A percentile compares a stretch with the other conserved stretches of the same genome.
Conservation (phyloP, 2,888 invertebrate species). For the Apeira syringaria region DNA sequence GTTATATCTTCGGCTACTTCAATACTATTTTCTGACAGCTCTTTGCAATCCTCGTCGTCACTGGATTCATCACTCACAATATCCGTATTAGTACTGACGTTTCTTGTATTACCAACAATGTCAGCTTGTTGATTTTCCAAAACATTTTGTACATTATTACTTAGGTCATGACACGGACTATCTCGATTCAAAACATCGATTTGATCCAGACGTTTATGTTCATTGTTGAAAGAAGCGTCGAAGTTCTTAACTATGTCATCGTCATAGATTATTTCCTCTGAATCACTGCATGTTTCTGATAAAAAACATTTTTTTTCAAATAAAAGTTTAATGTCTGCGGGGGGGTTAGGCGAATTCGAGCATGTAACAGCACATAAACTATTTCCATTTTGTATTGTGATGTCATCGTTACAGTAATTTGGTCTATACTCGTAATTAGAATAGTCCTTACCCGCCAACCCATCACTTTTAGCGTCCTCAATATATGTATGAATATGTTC, state of each 20-base stretch:
- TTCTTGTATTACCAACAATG: not conserved
- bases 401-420: not conserved
- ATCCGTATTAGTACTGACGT: no score
- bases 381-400: not conserved
- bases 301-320: not conserved
- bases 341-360: not conserved
- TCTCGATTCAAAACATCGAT: slow-evolving; percentile 1
- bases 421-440: not conserved
- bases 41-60: slow-evolving; percentile 26
- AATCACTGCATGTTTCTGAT: slow-evolving; percentile 1
- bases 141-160: slow-evolving; percentile 1
- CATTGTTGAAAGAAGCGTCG: not conserved
- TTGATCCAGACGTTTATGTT: not conserved
- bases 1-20: slow-evolving; percentile 27
- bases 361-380: not conserved
- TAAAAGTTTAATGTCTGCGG: not conserved
- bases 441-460: not conserved
- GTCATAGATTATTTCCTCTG: not conserved
- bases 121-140: not conserved
- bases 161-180: not conserved
- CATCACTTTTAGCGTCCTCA: not conserved
- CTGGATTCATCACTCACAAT: slow-evolving; percentile 14
- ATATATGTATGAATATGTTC: not conserved
- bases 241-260: not conserved
- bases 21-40: slow-evolving; percentile 18